These are phyloP conservation scores for Zhuqinia jingwanae DNA, from an alignment of 2,888 invertebrate genomes.

Conservation along the genomic window DNA sequence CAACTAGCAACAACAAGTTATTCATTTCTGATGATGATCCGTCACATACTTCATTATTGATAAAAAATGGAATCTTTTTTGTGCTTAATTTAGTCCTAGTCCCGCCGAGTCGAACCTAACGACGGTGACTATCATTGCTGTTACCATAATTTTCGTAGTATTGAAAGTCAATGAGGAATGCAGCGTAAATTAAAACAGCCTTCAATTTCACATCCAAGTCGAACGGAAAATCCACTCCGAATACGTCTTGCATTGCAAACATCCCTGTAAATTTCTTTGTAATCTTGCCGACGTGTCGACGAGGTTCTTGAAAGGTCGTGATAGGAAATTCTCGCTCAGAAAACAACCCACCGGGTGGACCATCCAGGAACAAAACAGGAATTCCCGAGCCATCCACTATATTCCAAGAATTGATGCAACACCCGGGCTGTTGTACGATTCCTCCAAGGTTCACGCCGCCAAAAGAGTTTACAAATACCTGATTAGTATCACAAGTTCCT, in stretches of 20 bases:
- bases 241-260: neutral
- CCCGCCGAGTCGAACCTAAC: too few species aligned
- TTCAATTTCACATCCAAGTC: conserved; percentile 25
- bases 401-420: neutral
- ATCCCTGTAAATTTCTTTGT: conserved; percentile 3
- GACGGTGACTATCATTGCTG: neutral
- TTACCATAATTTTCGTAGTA: neutral
- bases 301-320: too few species aligned
- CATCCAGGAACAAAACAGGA: neutral
- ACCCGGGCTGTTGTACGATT: neutral
- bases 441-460: neutral
- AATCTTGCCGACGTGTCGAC: conserved; percentile 19
- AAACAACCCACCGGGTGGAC: too few species aligned
- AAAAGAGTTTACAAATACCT: neutral
- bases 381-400: neutral
- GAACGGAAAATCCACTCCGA: conserved; percentile 14
- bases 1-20: too few species aligned
- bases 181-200: conserved; percentile 18
- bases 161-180: conserved; percentile 37
- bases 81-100: too few species aligned
- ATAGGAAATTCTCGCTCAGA: too few species aligned
- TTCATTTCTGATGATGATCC: too few species aligned
- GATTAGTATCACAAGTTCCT: neutral
- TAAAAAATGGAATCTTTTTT: too few species aligned
- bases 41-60: too few species aligned